Conservation (phyloP, 2,113 vertebrate genomes). For the Elephantulus edwardii region DNA sequence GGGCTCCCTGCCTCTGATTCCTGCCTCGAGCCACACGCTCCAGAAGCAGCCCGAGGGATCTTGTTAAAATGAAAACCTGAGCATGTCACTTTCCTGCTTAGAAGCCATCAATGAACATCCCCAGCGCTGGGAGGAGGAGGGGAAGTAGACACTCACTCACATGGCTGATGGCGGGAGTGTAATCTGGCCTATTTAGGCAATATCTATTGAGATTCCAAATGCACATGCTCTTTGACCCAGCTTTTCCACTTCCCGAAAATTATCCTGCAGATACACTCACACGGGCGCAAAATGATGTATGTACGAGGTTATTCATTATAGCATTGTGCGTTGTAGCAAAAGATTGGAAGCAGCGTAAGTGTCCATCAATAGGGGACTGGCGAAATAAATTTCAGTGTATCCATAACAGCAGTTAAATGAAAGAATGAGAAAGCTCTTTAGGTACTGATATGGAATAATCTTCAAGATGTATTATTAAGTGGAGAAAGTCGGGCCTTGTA, state of each 20-base stretch:
- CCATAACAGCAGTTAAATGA: conserved; percentile 67
- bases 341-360: conserved; percentile 55
- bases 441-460: conserved; percentile 62
- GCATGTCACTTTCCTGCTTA: conserved; percentile 65
- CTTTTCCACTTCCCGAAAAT: conserved; percentile 57
- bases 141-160: neutral
- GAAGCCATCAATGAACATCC: conserved; percentile 70
- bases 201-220: conserved; percentile 54
- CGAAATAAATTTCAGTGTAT: conserved; percentile 68
- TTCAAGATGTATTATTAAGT: conserved; percentile 62
- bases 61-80: conserved; percentile 76
- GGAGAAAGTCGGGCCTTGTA: conserved; percentile 46
- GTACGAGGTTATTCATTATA: conserved; percentile 54
- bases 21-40: conserved; percentile 26
- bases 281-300: conserved; percentile 57
- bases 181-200: neutral
- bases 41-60: conserved; percentile 54
- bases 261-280: conserved; percentile 60
- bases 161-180: neutral
- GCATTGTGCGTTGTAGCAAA: conserved; percentile 54
- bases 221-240: conserved; percentile 57
- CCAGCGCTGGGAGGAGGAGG: neutral
- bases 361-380: conserved; percentile 66
- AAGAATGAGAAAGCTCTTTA: conserved; percentile 67
- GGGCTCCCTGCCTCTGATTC: conserved; percentile 30